Evolutionary conservation across 2,888 invertebrate genomes (phyloP).

Genomic region (Fragum sueziense): DNA sequence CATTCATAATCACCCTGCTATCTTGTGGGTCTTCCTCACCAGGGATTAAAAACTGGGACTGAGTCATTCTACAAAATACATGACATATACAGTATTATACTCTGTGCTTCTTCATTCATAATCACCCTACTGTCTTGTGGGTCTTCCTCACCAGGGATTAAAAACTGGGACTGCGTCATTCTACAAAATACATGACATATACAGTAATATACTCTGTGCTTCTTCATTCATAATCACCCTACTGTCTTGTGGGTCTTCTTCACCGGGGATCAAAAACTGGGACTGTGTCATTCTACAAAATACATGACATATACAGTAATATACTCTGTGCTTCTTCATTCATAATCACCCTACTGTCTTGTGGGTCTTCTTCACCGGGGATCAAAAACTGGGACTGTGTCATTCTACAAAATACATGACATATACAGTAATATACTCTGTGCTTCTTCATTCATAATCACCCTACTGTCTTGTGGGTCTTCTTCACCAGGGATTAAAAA

Average conservation of each 20-base stretch:
- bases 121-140: slow-evolving; percentile 31
- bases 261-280: slow-evolving; percentile 56
- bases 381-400: slow-evolving; percentile 60
- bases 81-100: no score
- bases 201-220: slow-evolving; percentile 78
- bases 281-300: slow-evolving; percentile 61
- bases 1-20: slow-evolving; percentile 34
- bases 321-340: slow-evolving; percentile 75
- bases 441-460: slow-evolving; percentile 62
- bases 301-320: no score
- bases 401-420: no score
- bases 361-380: slow-evolving; percentile 51
- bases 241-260: slow-evolving; percentile 38
- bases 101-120: slow-evolving; percentile 70
- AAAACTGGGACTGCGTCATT: slow-evolving; percentile 59
- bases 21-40: slow-evolving; percentile 49
- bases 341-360: slow-evolving; percentile 33
- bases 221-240: slow-evolving; percentile 48
- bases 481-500: slow-evolving; percentile 59
- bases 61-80: slow-evolving; percentile 59
- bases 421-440: no score
- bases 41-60: slow-evolving; percentile 58
- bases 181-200: no score
- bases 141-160: slow-evolving; percentile 57
- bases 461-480: slow-evolving; percentile 30